Evolutionary conservation across 2,888 invertebrate species (phyloP).

Genomic region (Caenorhabditis zanzibari): DNA sequence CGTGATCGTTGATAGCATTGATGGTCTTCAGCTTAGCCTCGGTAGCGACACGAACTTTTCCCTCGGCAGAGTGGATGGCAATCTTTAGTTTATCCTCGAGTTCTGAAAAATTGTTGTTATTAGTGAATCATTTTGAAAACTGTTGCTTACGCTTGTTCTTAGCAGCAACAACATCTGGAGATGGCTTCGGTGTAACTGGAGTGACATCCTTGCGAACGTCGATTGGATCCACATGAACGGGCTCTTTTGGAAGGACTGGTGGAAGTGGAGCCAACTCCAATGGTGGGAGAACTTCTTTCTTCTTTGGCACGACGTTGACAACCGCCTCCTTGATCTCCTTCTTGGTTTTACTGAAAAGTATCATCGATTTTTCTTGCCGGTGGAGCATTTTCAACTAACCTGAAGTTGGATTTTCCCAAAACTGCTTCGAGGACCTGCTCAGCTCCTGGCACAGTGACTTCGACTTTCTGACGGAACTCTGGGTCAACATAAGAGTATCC

Average conservation of each 20-base stretch:
- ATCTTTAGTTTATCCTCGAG: constrained; percentile 73
- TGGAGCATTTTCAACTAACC: constrained; percentile 57
- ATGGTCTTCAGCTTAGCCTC: constrained; percentile 77
- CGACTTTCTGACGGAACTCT: constrained; percentile 75
- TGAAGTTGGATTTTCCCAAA: constrained; percentile 70
- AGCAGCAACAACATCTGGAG: constrained; percentile 49
- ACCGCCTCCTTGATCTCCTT: constrained; percentile 67
- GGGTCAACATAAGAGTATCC: constrained; percentile 80
- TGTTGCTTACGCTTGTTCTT: constrained; percentile 66
- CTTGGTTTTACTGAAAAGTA: constrained; percentile 63
- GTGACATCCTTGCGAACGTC: constrained; percentile 74
- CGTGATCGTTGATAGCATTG: constrained; percentile 83
- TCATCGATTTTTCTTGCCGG: not conserved
- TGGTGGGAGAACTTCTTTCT: constrained; percentile 69
- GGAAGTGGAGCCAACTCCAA: constrained; percentile 59
- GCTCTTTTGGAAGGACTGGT: constrained; percentile 66
- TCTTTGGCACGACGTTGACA: constrained; percentile 64
- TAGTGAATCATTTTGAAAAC: not conserved
- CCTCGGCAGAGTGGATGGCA: constrained; percentile 75
- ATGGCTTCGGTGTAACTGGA: constrained; percentile 56
- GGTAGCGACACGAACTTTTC: constrained; percentile 72
- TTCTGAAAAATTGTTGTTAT: constrained; percentile 52
- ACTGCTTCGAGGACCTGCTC: constrained; percentile 75
- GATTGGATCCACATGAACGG: constrained; percentile 75
- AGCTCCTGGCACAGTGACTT: constrained; percentile 72